phyloP scores from a whole-genome alignment of 2,113 vertebrate genomes.

The Baryphthengus martii region DNA sequence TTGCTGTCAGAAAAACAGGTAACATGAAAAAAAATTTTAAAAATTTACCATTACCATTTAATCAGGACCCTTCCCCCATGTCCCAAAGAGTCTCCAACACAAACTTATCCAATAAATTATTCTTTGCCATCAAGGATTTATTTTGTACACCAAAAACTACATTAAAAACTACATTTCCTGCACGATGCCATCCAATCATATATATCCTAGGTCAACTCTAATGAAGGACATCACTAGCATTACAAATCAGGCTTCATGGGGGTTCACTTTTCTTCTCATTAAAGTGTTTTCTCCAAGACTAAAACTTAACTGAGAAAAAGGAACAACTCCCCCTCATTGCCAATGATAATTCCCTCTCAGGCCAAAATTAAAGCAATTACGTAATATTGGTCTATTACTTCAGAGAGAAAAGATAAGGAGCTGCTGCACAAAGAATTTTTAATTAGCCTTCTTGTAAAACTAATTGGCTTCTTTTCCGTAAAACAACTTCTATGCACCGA shows the following conservation, averaged over 20 bases:
- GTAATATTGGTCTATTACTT: constrained; percentile 1
- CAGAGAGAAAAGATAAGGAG: background rate
- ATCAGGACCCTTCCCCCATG: background rate
- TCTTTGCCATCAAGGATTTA: background rate
- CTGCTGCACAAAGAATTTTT: background rate
- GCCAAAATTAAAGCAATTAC: background rate
- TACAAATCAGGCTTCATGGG: background rate
- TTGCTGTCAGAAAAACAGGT: background rate
- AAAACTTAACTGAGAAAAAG: background rate
- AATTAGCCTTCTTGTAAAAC: constrained; percentile 11
- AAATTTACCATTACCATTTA: background rate
- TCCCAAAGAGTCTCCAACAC: background rate
- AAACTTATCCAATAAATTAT: background rate
- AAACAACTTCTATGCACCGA: background rate
- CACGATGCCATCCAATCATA: background rate
- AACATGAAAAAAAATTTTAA: background rate
- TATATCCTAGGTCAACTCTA: background rate
- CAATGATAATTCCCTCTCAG: background rate
- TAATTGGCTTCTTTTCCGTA: background rate
- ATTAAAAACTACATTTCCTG: background rate
- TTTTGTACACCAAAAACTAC: background rate
- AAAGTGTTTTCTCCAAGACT: background rate
- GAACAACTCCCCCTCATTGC: background rate
- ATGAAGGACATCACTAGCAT: background rate
- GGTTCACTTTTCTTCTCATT: background rate